Base-by-base conservation (phyloP, 2,113 vertebrate species). In the Boleophthalmus pectinirostris region DNA sequence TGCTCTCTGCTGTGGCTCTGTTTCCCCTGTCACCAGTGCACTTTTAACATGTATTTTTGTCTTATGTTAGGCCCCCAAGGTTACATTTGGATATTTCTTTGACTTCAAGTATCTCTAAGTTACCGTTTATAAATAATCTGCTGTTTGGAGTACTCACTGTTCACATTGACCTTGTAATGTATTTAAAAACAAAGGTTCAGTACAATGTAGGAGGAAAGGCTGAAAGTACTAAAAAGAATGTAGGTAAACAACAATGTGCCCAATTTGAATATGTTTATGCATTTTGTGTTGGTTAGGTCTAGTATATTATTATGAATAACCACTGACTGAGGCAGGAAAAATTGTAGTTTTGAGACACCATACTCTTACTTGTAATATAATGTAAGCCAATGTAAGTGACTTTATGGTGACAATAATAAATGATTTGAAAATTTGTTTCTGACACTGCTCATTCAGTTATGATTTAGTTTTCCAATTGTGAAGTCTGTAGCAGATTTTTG, bases 221-320 rank as follows among this genome's bases (percentile, higher is more conserved):
- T 0, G n/a, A 29, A 11, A 56, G 3, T 63, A 38, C 9, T 56
- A 33, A 5, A n/a, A n/a, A n/a, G n/a, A n/a, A n/a, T n/a, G n/a
- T n/a, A n/a, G n/a, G n/a, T n/a, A 35, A 0, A 84, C 70, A 68
- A 60, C 66, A 71, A n/a, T n/a, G n/a, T 78, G 61, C 78, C 81
- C 82, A 54, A 46, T 82, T 82, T 82, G 69, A 38, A 10, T 45
- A 23, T 58, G 57, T 73, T 43, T 68, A 13, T 58, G 51, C 49
- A 56, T 70, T 29, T 60, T 12, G 81, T 69, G 69, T 29, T 60
- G 18, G 79, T 69, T 83, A 79, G 81, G 70, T 75, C 75, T 72
- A 70, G 73, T 61, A 1, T 66, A 38, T 38, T 38, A 7, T 38
- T 38, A 38, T 38, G 35, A 8, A 7, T 38, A 38, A 8, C 35